phyloP scores from a whole-genome alignment of 2,797 vertebrate species.

The Sarcophilus harrisii region DNA sequence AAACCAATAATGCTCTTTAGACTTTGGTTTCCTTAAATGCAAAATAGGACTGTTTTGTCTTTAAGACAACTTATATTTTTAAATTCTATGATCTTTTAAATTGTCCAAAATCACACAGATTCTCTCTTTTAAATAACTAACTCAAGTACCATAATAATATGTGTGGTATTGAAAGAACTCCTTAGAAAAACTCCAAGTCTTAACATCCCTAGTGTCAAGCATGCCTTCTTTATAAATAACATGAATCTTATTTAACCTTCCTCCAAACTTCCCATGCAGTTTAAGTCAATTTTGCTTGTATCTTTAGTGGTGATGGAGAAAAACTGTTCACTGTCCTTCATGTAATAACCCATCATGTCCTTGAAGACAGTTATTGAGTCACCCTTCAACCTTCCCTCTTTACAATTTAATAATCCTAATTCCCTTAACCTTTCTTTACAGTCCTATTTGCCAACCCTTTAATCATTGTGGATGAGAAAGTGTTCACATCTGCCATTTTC shows the following conservation, averaged over 20 bases:
- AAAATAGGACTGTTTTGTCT: neutral
- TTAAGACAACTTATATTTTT: neutral
- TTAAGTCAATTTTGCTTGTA: neutral
- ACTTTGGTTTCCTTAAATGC: neutral
- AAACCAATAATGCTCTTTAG: neutral
- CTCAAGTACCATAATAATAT: neutral
- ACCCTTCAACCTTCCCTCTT: neutral
- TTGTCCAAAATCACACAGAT: neutral
- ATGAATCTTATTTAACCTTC: neutral
- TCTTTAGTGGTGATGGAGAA: neutral
- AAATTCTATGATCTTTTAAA: neutral
- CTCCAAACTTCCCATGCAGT: neutral
- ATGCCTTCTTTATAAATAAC: neutral
- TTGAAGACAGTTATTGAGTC: neutral
- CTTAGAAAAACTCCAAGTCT: neutral
- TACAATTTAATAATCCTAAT: neutral
- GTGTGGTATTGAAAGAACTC: neutral
- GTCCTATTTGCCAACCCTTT: conserved; percentile 15
- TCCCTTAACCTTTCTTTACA: neutral
- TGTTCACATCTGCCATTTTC: conserved; percentile 10
- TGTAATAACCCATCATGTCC: neutral
- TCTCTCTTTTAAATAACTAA: neutral
- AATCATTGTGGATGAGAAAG: conserved; percentile 11
- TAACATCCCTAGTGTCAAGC: neutral
- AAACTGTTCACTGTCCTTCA: neutral